phyloP scores from a whole-genome alignment of 2,113 vertebrate species.

The Dasypus novemcinctus region DNA sequence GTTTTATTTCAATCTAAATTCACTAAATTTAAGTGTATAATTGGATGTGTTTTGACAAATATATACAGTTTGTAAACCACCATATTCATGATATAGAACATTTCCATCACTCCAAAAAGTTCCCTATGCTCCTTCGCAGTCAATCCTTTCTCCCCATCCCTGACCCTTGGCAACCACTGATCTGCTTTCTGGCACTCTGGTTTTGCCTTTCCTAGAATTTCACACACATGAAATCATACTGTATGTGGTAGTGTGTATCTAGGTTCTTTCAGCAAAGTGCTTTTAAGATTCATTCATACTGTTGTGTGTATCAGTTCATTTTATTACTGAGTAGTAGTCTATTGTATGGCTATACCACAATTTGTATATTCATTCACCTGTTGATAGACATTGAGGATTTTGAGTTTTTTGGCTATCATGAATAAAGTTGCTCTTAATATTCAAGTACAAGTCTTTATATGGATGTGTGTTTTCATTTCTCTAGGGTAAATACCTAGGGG shows the following conservation, averaged over 20 bases:
- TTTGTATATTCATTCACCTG: not conserved
- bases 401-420: not conserved
- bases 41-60: not conserved
- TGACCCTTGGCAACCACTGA: too few relatives aligned
- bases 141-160: not conserved
- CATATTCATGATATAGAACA: not conserved
- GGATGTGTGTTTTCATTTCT: constrained; percentile 14
- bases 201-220: not conserved
- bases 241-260: not conserved
- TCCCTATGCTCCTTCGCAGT: not conserved
- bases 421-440: not conserved
- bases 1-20: constrained; percentile 16
- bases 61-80: not conserved
- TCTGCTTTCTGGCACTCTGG: not conserved
- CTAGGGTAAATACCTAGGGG: not conserved
- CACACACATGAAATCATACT: not conserved
- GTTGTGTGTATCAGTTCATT: not conserved
- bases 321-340: not conserved
- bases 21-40: not conserved
- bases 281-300: not conserved
- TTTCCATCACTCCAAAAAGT: not conserved
- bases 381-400: not conserved
- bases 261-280: not conserved
- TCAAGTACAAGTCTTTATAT: not conserved
- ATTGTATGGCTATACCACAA: not conserved